Base-by-base conservation (phyloP, 1,140 invertebrate genomes). In the Hycleus phaleratus region DNA sequence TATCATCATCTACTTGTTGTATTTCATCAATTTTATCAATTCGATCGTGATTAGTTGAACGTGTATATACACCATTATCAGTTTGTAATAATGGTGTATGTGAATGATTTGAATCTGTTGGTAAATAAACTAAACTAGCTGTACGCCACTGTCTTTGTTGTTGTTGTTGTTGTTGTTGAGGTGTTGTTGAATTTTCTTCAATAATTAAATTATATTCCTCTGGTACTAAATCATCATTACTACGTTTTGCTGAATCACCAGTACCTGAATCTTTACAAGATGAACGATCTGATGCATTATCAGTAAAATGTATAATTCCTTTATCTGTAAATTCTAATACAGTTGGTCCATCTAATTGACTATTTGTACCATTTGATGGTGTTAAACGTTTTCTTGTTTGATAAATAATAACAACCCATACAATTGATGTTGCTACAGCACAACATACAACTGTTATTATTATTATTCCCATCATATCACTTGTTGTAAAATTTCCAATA, bases 391-490 rank as follows among this genome's bases (percentile, higher is more conserved):
- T 83, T 49, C 87, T 75, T 1, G 90, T 91, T 66, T 93, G 87
- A 71, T 95, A 94, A 65, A 95, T 94, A 56, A 95, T 88, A 4
- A 92, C 84, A 8, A 94, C 90, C 93, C 93, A 96, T 26, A 95
- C 82, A 8, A 93, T 80, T 0, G 92, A 95, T 3, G 91, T 95
- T 3, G 85, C 82, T 11, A 96, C 88, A 38, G 92, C 86, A 72
- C 92, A 93, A 72, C 90, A 90, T 25, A 94, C 90, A 0, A 94
- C 87, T 2, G 90, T 88, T 53, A 95, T 92, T 62, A 93, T 85
- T 62, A 95, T 88, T 55, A 95, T 85, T 43, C 90, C 90, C 43
- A 88, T 81, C 67, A 91, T 87, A 59, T 91, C 77, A 58, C 86
- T 68, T 12, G 74, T 62, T 18, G 74, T 73, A 61, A 71, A 59